A percentile compares a stretch with the other conserved stretches of the same genome.
Evolutionary conservation across 2,888 invertebrate species (phyloP).

Genomic region (Helicoverpa assulta): DNA sequence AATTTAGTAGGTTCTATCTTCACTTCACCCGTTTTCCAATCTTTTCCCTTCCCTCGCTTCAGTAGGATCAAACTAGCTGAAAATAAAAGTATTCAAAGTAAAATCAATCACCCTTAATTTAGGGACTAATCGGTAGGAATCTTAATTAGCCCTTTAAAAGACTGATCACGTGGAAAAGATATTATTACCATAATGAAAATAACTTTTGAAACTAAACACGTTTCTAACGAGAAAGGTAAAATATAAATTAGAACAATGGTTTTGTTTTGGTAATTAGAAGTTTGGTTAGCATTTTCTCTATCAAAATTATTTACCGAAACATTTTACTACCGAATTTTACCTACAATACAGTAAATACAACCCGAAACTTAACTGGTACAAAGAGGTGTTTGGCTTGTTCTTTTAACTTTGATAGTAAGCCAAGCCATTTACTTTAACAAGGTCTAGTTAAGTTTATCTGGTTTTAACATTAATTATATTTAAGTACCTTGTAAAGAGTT

Average conservation of each 20-base stretch:
- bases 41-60: too few relatives aligned
- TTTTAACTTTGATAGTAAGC: too few relatives aligned
- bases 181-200: constrained; percentile 47
- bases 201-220: constrained; percentile 39
- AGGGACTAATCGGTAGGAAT: constrained; percentile 70
- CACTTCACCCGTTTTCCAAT: too few relatives aligned
- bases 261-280: constrained; percentile 12
- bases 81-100: constrained; percentile 9
- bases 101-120: constrained; percentile 37
- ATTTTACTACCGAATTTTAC: neutral
- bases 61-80: too few relatives aligned
- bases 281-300: constrained; percentile 3
- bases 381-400: too few relatives aligned
- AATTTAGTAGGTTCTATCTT: too few relatives aligned
- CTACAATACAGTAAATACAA: neutral
- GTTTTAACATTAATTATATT: too few relatives aligned
- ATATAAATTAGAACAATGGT: constrained; percentile 9
- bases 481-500: too few relatives aligned
- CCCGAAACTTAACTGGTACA: neutral
- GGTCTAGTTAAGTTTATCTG: too few relatives aligned
- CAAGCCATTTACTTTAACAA: too few relatives aligned
- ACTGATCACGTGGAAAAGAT: constrained; percentile 72
- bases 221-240: constrained; percentile 14
- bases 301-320: neutral
- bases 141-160: constrained; percentile 72